These are phyloP conservation scores for Drosophila testacea DNA, from an alignment of 2,888 invertebrate genomes.

Conservation along the genomic window DNA sequence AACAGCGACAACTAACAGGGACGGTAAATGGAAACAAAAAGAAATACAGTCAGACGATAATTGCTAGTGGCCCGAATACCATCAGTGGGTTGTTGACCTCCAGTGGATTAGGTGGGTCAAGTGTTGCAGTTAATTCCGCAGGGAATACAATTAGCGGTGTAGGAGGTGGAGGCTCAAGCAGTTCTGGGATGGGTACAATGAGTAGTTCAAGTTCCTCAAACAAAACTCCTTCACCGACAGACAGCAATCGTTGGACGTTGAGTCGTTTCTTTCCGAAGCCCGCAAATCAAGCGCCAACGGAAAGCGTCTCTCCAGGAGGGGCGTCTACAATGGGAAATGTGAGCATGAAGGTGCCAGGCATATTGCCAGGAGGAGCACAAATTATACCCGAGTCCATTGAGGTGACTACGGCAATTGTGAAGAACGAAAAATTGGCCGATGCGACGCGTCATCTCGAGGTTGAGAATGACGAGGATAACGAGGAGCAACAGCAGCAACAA, in stretches of 20 bases:
- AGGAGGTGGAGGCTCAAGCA: constrained; percentile 33
- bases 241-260: constrained; percentile 82
- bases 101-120: constrained; percentile 49
- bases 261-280: constrained; percentile 81
- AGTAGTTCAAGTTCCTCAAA: constrained; percentile 78
- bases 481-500: constrained; percentile 46
- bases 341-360: constrained; percentile 79
- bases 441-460: constrained; percentile 59
- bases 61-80: constrained; percentile 73
- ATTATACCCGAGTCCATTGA: constrained; percentile 82
- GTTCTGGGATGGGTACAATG: constrained; percentile 56
- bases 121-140: constrained; percentile 8
- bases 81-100: constrained; percentile 71
- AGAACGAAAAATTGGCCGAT: constrained; percentile 78
- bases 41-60: constrained; percentile 72
- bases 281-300: constrained; percentile 64
- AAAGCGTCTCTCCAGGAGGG: constrained; percentile 74
- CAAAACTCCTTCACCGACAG: constrained; percentile 82
- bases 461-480: constrained; percentile 63
- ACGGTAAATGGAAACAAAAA: constrained; percentile 58
- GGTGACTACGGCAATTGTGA: constrained; percentile 80
- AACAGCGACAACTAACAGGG: constrained; percentile 16
- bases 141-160: constrained; percentile 5
- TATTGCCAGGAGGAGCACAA: constrained; percentile 81
- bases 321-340: constrained; percentile 71